These are phyloP conservation scores for Limnephilus rhombicus DNA, from an alignment of 2,888 invertebrate genomes.

Conservation along the genomic window DNA sequence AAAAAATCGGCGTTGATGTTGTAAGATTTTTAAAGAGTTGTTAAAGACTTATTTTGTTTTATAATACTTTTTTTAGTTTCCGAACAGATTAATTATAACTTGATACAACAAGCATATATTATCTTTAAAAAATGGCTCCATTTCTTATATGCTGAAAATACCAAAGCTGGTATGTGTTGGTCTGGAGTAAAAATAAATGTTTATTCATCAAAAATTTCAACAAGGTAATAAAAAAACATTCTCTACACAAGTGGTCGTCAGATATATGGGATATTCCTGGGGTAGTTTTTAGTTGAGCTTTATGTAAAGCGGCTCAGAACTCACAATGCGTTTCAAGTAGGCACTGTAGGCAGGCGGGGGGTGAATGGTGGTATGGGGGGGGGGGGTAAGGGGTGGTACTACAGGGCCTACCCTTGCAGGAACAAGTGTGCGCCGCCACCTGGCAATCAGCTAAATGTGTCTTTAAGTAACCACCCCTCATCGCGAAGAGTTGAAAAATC, in stretches of 20 bases:
- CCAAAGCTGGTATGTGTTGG: background rate
- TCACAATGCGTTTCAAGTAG: background rate
- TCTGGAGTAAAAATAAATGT: background rate
- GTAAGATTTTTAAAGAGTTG: too few species aligned
- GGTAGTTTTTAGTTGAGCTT: slow-evolving; percentile 20
- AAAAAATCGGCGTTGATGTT: too few species aligned
- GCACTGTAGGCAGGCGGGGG: background rate
- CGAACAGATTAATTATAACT: too few species aligned
- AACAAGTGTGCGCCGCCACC: slow-evolving; percentile 54
- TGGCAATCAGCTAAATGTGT: slow-evolving; percentile 62
- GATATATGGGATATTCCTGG: too few species aligned
- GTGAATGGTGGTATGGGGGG: background rate
- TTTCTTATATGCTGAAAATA: too few species aligned
- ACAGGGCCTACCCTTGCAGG: slow-evolving; percentile 10
- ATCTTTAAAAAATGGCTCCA: too few species aligned
- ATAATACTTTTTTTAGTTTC: too few species aligned
- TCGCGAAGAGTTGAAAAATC: slow-evolving; percentile 21
- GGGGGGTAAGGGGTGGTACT: background rate
- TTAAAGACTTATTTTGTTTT: too few species aligned
- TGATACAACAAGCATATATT: too few species aligned
- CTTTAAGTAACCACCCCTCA: slow-evolving; percentile 54
- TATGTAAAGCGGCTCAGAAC: background rate
- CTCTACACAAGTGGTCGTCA: too few species aligned
- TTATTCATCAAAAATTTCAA: background rate
- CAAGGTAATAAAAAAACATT: background rate